Evolutionary conservation across 2,888 invertebrate species (phyloP).

Genomic region (Isotomurus palustris): DNA sequence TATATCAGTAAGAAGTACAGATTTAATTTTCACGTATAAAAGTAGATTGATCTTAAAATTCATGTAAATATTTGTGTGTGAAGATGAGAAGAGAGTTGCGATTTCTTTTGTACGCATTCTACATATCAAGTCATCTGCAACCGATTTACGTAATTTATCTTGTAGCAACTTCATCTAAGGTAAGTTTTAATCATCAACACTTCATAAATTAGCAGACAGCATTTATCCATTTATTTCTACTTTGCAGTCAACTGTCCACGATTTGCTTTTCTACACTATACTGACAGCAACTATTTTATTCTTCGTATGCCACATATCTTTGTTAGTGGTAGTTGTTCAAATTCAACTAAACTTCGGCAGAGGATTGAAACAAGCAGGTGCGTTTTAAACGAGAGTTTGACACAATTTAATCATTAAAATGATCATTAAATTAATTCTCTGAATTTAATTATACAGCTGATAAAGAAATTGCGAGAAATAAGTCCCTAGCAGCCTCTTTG

Average conservation of each 20-base stretch:
- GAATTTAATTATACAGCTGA: slow-evolving; percentile 14
- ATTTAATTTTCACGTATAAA: no score
- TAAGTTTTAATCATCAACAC: slow-evolving; percentile 2
- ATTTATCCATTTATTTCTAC: no score
- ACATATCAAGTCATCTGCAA: slow-evolving; percentile 28
- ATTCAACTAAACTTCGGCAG: slow-evolving; percentile 23
- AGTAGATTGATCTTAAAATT: no score
- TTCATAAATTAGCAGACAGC: background rate
- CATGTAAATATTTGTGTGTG: background rate
- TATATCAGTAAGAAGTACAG: slow-evolving; percentile 4
- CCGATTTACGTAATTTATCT: slow-evolving; percentile 31
- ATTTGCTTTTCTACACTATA: slow-evolving; percentile 20
- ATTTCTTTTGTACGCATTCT: slow-evolving; percentile 23
- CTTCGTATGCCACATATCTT: slow-evolving; percentile 18
- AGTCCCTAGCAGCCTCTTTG: slow-evolving; percentile 7
- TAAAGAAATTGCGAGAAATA: slow-evolving; percentile 19
- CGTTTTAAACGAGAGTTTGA: background rate
- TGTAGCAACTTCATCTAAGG: slow-evolving; percentile 14
- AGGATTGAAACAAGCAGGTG: slow-evolving; percentile 37
- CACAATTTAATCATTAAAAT: background rate
- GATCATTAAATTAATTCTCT: background rate
- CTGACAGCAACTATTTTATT: slow-evolving; percentile 6
- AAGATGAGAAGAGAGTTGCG: slow-evolving; percentile 28
- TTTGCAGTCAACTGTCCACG: slow-evolving; percentile 12
- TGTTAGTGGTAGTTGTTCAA: slow-evolving; percentile 18